Base-by-base conservation (phyloP, 2,888 invertebrate species). In the Cosmia pyralina region DNA sequence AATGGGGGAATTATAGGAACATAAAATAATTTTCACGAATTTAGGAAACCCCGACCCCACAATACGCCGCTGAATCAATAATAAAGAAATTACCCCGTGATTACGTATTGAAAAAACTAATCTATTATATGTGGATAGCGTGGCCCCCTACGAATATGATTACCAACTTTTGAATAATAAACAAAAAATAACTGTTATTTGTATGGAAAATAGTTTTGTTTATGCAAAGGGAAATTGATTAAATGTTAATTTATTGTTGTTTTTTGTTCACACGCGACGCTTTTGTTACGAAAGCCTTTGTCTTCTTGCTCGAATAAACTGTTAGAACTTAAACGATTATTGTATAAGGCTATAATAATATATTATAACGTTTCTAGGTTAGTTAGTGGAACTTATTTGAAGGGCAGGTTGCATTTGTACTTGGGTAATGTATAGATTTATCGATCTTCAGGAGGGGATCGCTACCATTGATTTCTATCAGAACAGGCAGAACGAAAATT, bases 191-290 rank as follows among this genome's bases (percentile, higher is more conserved):
- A 75, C 83, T 15, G 75, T 81, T 66, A 85, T 83, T 85, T 85
- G 72, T 80, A 46, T 58, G 60, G 50, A 63, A 81, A 83, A 85
- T 81, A 72, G 76, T 85, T 83, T 75, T 65, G 74, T 81, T 83
- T 76, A 82, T 82, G 68, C 59, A 57, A 28, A 68, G 15, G 76
- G 38, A 69, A 82, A 84, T 75, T 85, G 85, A 85, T 85, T 83
- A 75, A 68, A 83, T 75, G 69, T 75, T 85, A 85, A 85, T 85
- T 85, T 85, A 85, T 85, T 62, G 74, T 81, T 74, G 75, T 66
- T 85, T 85, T 85, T 83, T 81, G 75, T 79, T 69, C 59, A 75
- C 84, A 85, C 84, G 84, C 84, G 72, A 85, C 59, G 71, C 50
- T 57, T 68, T 75, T 71, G 78, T 81, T 58, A 66, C 28, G 38